Conservation (phyloP, 2,113 vertebrate species). For the Callipepla californica region DNA sequence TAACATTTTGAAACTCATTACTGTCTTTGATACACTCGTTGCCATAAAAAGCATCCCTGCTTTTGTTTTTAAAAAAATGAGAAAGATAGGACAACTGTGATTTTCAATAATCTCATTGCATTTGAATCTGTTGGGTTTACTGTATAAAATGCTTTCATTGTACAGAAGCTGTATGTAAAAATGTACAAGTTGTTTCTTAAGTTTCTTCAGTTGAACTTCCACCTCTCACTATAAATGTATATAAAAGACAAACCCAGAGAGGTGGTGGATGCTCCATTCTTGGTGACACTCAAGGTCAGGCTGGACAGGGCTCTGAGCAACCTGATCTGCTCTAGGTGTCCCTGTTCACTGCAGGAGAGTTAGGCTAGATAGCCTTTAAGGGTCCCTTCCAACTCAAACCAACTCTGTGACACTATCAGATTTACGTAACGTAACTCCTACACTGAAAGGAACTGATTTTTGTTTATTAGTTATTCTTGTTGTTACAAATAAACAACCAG, state of each 20-base stretch:
- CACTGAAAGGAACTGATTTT: accelerated
- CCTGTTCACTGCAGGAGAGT: too few relatives aligned
- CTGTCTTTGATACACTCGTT: background rate
- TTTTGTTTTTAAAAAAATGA: background rate
- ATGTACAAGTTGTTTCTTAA: background rate
- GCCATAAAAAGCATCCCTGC: background rate
- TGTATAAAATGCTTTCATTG: background rate
- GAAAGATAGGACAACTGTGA: background rate
- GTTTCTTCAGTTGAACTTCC: background rate
- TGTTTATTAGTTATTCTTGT: background rate
- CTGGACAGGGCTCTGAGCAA: too few relatives aligned
- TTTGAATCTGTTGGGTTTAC: background rate
- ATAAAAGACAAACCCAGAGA: background rate
- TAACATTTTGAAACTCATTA: background rate
- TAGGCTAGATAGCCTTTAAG: too few relatives aligned
- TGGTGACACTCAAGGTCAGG: too few relatives aligned
- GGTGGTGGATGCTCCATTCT: too few relatives aligned
- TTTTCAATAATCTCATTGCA: background rate
- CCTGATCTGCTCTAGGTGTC: too few relatives aligned
- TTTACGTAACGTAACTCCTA: background rate
- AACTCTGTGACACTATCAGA: too few relatives aligned
- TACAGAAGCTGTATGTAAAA: background rate
- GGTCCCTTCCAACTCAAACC: too few relatives aligned
- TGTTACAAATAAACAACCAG: background rate
- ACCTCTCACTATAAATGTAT: background rate